Evolutionary conservation across 2,113 vertebrate genomes (phyloP), one percentile per base, ranked within the genome.

Genomic region (Scopus umbretta): DNA sequence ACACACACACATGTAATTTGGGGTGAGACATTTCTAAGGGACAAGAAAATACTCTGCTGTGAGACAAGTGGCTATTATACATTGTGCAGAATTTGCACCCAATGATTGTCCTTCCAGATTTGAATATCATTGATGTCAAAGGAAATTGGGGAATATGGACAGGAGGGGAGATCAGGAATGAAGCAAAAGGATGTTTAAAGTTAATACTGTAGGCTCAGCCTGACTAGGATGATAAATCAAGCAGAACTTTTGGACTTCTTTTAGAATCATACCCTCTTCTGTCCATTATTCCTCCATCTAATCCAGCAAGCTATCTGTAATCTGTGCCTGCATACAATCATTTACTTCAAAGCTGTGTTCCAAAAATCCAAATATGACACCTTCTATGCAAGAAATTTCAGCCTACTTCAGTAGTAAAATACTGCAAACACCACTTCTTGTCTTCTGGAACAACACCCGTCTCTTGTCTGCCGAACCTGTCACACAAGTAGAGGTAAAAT

Each of bases 1-100:
- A 29, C 8, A 49, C 6, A 29, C 40, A 36, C 16, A 18, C 11
- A 11, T 30, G 6, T n/a, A 53, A 62, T 3, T 42, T 81, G 23
- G 13, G 23, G 9, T 70, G 30, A 86, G 29, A 25, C 62, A 80
- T 73, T 49, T 73, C 32, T 66, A 56, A 70, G 38, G 32, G 8
- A 49, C 10, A 81, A 43, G 14, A 58, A 5, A 65, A 30, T 72
- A 42, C 8, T 43, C 32, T 76, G 9, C 40, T 79, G 25, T 83
- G 67, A 88, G 88, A 65, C 18, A 21, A 23, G 38, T 42, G 12
- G 7, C 21, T 63, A 14, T 38, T 72, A 26, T 30, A 73, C 7
- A 34, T 32, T 47, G 17, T 62, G 55, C 16, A 0, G 0, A 70
- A 80, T 61, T 61, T 86, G 5, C 27, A 42, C 61, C 55, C 0